A percentile compares a stretch with the other conserved stretches of the same genome.
phyloP scores from a whole-genome alignment of 2,113 vertebrate genomes.

The Rattus rattus region DNA sequence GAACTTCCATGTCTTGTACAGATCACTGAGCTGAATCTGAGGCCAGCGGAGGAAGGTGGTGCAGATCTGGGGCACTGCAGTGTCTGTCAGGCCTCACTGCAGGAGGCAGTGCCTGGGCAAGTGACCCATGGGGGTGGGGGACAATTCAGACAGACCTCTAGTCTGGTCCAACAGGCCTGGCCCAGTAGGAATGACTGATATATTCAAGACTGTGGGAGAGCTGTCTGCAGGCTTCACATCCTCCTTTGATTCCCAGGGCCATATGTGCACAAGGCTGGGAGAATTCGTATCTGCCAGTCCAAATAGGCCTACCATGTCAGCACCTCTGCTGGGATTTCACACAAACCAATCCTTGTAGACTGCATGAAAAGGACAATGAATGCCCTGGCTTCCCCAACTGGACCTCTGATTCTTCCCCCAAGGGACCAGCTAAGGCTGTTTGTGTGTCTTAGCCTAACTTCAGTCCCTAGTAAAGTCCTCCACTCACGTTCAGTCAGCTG shows the following conservation, averaged over 20 bases:
- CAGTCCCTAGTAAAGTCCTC: background rate
- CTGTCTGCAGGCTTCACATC: background rate
- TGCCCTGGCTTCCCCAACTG: background rate
- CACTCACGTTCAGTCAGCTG: background rate
- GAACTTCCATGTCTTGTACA: background rate
- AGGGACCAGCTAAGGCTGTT: background rate
- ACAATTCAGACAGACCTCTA: background rate
- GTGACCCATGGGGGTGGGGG: background rate
- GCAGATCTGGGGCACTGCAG: background rate
- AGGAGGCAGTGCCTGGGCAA: background rate
- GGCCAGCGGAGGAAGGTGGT: background rate
- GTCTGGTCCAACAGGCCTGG: background rate
- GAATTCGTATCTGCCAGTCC: background rate
- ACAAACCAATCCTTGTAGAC: background rate
- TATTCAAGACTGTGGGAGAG: background rate
- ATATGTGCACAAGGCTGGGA: background rate
- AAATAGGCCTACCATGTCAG: background rate
- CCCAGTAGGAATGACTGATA: background rate
- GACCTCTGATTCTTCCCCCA: background rate
- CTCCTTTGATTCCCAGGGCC: background rate
- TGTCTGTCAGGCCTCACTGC: background rate
- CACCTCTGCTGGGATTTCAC: background rate
- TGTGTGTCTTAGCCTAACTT: background rate
- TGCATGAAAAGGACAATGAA: background rate
- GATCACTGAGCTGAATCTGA: background rate